phyloP scores from a whole-genome alignment of 2,113 vertebrate species.

The Hippocampus mohnikei region DNA sequence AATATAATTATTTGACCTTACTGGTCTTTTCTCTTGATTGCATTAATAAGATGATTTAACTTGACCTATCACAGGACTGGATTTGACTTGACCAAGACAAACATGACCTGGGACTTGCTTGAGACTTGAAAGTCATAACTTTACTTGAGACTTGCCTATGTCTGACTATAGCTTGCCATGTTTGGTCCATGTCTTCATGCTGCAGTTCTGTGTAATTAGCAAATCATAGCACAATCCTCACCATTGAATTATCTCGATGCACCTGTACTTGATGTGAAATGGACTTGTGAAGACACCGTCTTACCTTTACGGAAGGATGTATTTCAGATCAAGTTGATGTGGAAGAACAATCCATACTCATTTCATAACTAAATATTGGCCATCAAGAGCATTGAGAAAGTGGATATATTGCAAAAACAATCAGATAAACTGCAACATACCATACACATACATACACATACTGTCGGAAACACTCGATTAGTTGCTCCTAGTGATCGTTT shows the following conservation, averaged over 20 bases:
- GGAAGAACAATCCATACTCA: background rate
- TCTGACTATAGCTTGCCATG: background rate
- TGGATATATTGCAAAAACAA: background rate
- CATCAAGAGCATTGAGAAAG: background rate
- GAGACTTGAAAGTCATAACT: too few species aligned
- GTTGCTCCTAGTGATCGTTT: background rate
- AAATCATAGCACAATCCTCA: constrained; percentile 57
- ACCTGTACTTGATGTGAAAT: constrained; percentile 31
- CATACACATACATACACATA: too few species aligned
- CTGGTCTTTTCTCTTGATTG: too few species aligned
- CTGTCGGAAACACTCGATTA: constrained; percentile 59
- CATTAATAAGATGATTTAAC: too few species aligned
- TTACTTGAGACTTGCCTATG: too few species aligned
- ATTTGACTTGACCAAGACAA: too few species aligned
- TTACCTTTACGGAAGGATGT: background rate
- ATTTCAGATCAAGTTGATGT: background rate
- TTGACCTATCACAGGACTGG: too few species aligned
- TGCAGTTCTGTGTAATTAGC: constrained; percentile 65
- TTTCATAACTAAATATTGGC: background rate
- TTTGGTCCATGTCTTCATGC: constrained; percentile 20
- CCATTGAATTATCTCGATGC: constrained; percentile 57
- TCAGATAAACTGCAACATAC: background rate
- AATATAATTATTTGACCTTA: too few species aligned
- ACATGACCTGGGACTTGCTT: too few species aligned
- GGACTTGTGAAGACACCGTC: background rate